Evolutionary conservation across 2,797 vertebrate species (phyloP), one percentile per base, ranked within the genome.

Genomic region (Gadopsis bispinosus): DNA sequence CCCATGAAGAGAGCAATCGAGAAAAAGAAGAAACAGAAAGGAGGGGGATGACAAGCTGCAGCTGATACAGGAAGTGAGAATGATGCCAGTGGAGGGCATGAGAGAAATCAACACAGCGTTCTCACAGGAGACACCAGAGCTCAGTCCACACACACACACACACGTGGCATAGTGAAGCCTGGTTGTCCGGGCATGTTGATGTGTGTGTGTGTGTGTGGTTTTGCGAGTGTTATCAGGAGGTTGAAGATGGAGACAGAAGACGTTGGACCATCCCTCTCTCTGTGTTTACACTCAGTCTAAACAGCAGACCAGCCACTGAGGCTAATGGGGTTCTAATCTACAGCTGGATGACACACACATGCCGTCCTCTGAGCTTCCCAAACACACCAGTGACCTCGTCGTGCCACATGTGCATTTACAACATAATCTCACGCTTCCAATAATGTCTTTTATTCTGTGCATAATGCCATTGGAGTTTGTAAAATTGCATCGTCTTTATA

Each of bases 271-370:
- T 93, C 92, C 79, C 87, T 89, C 89, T 91, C 83, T 85, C 62
- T 86, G 77, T 95, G 93, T 95, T 95, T 95, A 95, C 83, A 77
- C 68, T 84, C 84, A 75, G 88, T 92, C 93, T 91, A 95, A 95
- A 95, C 93, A 95, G 84, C 91, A 76, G 89, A 87, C 81, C 88
- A 88, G 91, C 92, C 93, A 91, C 89, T 83, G 90, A 89, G 93
- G 87, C 94, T 95, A 95, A 95, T 95, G 93, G 92, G 91, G 86
- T 81, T 81, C 88, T 94, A 94, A 95, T 95, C 94, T 94, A 86
- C 83, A 86, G 91, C 86, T 92, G 92, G 87, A 91, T 86, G 92
- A 94, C 92, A 93, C 91, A 92, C 89, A 91, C 87, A 89, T 75
- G 79, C 89, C 58, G 67, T 88, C 77, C 72, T 88, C 81, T 63